phyloP scores from a whole-genome alignment of 2,113 vertebrate species.

The Oreotragus oreotragus region DNA sequence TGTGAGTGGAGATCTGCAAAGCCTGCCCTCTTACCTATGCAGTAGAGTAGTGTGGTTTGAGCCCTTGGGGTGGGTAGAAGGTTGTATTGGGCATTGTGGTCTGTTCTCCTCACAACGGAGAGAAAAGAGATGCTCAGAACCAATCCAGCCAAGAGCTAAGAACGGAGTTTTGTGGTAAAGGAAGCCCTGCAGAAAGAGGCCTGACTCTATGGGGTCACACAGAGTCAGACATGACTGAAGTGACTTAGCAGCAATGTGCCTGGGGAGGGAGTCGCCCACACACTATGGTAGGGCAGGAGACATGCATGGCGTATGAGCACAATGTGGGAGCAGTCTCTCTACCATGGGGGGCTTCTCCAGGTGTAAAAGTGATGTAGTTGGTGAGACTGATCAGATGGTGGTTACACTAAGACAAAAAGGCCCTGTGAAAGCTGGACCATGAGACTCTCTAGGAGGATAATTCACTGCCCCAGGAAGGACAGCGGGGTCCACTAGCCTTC shows the following conservation, averaged over 20 bases:
- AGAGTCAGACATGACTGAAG: no score
- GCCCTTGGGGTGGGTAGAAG: fast-evolving
- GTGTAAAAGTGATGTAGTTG: neutral
- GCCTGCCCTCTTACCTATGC: neutral
- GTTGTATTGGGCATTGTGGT: neutral
- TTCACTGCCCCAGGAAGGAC: neutral
- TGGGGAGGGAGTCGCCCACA: no score
- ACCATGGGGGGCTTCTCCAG: neutral
- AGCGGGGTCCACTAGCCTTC: neutral
- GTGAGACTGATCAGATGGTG: neutral
- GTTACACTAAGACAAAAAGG: neutral
- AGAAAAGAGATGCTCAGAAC: neutral
- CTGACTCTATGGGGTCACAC: no score
- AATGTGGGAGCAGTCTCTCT: no score
- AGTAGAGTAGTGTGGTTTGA: neutral
- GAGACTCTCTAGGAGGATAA: neutral
- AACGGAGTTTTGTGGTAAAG: neutral
- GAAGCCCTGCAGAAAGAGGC: neutral
- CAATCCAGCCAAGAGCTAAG: fast-evolving
- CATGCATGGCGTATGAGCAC: no score
- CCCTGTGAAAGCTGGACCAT: neutral
- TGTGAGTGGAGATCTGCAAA: neutral
- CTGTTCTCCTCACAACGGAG: neutral
- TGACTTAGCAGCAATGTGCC: no score
- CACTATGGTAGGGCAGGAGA: no score